Percentiles rank a stretch among this genome's conserved stretches.
Evolutionary conservation across 2,888 invertebrate genomes (phyloP).

Genomic region (Steinernema carpocapsae): DNA sequence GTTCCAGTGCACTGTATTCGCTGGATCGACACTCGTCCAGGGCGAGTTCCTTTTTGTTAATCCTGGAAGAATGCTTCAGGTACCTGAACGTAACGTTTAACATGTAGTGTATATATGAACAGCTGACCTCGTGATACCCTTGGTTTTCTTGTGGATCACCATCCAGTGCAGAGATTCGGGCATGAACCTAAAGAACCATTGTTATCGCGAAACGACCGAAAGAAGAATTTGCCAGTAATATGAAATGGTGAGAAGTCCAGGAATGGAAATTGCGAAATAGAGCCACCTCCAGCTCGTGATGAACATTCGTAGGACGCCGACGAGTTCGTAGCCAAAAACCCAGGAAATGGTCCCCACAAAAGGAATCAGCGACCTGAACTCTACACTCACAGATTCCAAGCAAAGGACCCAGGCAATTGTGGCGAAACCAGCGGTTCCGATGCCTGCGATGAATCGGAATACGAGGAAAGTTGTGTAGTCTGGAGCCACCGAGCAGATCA

Average conservation of each 20-base stretch:
- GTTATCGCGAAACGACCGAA: not conserved
- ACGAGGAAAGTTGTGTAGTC: constrained; percentile 57
- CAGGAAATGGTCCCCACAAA: constrained; percentile 42
- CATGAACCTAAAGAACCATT: constrained; percentile 36
- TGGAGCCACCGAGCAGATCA: constrained; percentile 57
- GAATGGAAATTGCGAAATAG: constrained; percentile 58
- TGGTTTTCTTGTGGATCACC: constrained; percentile 55
- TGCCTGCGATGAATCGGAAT: constrained; percentile 62
- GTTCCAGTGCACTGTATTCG: constrained; percentile 2
- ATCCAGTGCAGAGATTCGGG: constrained; percentile 66
- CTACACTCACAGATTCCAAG: constrained; percentile 52
- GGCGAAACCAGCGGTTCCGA: constrained; percentile 54
- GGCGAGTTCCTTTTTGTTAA: constrained; percentile 51
- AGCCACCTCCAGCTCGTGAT: constrained; percentile 58
- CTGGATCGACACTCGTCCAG: constrained; percentile 45
- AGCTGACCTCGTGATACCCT: constrained; percentile 48
- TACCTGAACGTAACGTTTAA: constrained; percentile 44
- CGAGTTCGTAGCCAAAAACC: constrained; percentile 61
- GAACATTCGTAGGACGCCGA: constrained; percentile 58
- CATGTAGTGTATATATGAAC: not conserved
- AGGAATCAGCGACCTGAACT: constrained; percentile 47
- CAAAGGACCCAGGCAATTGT: constrained; percentile 49
- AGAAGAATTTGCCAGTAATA: constrained; percentile 50
- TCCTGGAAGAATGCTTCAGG: constrained; percentile 48
- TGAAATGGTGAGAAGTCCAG: constrained; percentile 53